Conservation (phyloP, 2,888 invertebrate species). For the Autographa gamma region DNA sequence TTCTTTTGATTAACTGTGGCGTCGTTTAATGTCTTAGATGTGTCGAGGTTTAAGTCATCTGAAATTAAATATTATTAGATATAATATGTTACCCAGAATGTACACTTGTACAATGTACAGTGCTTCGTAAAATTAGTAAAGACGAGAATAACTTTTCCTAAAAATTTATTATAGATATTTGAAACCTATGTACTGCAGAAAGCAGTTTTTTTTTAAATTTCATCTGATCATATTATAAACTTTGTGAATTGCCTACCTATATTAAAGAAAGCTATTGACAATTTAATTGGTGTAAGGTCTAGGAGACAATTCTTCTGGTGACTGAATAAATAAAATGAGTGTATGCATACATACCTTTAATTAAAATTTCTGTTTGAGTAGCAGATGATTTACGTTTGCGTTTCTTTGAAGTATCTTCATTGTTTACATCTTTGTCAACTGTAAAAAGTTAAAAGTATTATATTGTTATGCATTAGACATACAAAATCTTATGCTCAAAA, state of each 20-base stretch:
- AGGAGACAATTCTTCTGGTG: too few species aligned
- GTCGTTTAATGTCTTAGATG: slow-evolving; percentile 17
- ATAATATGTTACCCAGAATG: not conserved
- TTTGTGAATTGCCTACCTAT: too few species aligned
- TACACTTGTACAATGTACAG: not conserved
- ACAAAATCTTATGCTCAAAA: too few species aligned
- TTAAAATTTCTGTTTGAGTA: slow-evolving; percentile 37
- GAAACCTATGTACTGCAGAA: too few species aligned
- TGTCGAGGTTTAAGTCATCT: slow-evolving; percentile 44
- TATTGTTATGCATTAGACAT: too few species aligned
- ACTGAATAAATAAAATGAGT: too few species aligned
- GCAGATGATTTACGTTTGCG: slow-evolving; percentile 53
- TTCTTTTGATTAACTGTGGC: slow-evolving; percentile 40
- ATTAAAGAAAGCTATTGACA: too few species aligned
- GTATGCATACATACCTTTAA: slow-evolving; percentile 37
- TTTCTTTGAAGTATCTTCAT: slow-evolving; percentile 39
- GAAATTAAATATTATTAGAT: slow-evolving; percentile 26
- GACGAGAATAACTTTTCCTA: too few species aligned
- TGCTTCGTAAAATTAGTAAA: not conserved
- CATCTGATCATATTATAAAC: too few species aligned
- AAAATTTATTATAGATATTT: too few species aligned
- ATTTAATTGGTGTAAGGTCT: too few species aligned
- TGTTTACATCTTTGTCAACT: slow-evolving; percentile 24
- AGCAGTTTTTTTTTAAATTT: too few species aligned
- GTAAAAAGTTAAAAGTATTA: slow-evolving; percentile 13